Evolutionary conservation across 2,797 vertebrate species (phyloP).

Genomic region (Natrix natrix): DNA sequence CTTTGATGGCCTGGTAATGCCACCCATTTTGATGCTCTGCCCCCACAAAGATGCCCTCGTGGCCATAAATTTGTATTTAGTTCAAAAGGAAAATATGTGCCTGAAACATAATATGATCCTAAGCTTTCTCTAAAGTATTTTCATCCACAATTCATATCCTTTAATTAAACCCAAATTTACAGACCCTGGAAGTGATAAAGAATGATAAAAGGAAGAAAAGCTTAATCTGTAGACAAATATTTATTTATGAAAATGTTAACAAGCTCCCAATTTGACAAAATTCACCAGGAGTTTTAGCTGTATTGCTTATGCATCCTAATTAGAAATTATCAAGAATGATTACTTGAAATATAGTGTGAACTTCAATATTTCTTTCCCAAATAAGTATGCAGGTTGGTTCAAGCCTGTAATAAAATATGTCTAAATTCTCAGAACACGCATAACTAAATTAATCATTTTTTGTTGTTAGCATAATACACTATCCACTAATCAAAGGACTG

Average conservation of each 20-base stretch:
- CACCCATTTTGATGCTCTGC: neutral
- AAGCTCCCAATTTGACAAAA: slow-evolving; percentile 46
- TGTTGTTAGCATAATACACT: neutral
- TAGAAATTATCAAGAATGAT: slow-evolving; percentile 40
- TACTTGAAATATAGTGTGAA: slow-evolving; percentile 8
- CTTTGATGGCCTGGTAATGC: neutral
- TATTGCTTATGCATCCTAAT: slow-evolving; percentile 32
- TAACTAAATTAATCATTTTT: neutral
- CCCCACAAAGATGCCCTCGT: neutral
- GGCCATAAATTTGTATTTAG: neutral
- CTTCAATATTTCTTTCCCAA: neutral
- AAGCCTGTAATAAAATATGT: neutral
- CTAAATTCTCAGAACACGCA: neutral
- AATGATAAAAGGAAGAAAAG: slow-evolving; percentile 29
- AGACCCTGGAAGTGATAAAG: neutral
- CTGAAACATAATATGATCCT: neutral
- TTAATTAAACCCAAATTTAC: slow-evolving; percentile 31
- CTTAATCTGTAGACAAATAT: slow-evolving; percentile 32
- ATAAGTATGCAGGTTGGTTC: neutral
- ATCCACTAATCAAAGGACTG: neutral
- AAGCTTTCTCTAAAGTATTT: slow-evolving; percentile 29
- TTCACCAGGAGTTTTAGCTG: slow-evolving; percentile 23
- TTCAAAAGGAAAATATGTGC: neutral
- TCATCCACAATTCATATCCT: slow-evolving; percentile 17
- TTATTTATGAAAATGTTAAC: slow-evolving; percentile 40